Percentiles rank a stretch among this genome's conserved stretches.
phyloP scores from a whole-genome alignment of 2,797 vertebrate genomes.

The Falco naumanni region DNA sequence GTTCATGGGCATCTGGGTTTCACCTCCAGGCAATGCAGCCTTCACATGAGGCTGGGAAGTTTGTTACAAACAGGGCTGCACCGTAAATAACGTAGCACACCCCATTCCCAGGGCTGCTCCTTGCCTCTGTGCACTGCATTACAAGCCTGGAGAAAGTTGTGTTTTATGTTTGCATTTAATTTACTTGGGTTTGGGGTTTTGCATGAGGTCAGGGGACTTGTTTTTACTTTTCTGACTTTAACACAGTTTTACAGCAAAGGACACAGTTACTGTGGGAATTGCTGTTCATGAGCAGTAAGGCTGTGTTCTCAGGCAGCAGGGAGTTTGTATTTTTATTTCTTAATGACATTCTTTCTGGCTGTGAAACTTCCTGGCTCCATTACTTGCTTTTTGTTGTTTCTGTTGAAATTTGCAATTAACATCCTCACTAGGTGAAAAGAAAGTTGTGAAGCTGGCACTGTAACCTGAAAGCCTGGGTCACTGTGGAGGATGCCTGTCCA shows the following conservation, averaged over 20 bases:
- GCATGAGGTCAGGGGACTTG: neutral
- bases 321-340: constrained; percentile 31
- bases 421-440: neutral
- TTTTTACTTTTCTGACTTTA: neutral
- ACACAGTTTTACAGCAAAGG: neutral
- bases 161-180: neutral
- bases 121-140: neutral
- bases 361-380: neutral
- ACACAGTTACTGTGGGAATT: neutral
- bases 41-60: neutral
- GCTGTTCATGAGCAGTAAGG: neutral
- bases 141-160: neutral
- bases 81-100: neutral
- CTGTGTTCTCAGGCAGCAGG: neutral
- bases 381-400: constrained; percentile 10
- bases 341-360: neutral
- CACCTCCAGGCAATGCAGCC: neutral
- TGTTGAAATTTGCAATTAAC: constrained; percentile 24
- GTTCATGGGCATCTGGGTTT: neutral
- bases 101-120: neutral
- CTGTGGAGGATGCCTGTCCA: accelerated
- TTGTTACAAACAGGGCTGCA: neutral
- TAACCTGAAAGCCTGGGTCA: neutral
- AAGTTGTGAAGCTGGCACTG: neutral
- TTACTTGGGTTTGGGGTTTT: neutral